Conservation (phyloP, 1,140 invertebrate genomes). For the Trachymyrmex cornetzi region DNA sequence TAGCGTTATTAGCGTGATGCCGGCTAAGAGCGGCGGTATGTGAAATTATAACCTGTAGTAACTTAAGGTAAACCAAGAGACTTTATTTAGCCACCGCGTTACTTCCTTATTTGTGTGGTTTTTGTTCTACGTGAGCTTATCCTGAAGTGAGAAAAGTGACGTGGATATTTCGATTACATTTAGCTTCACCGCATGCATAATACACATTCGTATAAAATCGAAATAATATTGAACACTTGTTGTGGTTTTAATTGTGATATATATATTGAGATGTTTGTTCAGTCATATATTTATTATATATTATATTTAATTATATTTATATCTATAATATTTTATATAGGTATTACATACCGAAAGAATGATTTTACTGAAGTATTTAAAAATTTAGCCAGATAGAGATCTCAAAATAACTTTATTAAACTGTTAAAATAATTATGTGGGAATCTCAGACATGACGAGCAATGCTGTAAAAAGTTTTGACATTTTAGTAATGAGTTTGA, state of each 20-base stretch:
- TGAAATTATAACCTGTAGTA: slow-evolving; percentile 67
- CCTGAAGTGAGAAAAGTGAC: background rate
- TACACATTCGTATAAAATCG: background rate
- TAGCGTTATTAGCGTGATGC: slow-evolving; percentile 73
- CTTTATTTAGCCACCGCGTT: slow-evolving; percentile 51
- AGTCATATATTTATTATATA: background rate
- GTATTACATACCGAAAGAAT: too few relatives aligned
- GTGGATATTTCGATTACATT: background rate
- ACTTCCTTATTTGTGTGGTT: slow-evolving; percentile 43
- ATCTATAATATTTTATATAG: too few relatives aligned
- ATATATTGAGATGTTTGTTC: background rate
- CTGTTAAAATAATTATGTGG: too few relatives aligned
- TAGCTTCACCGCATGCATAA: background rate
- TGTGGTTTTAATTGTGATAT: background rate
- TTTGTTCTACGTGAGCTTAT: background rate
- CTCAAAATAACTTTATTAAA: too few relatives aligned
- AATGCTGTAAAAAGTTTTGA: too few relatives aligned
- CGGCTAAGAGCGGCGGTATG: slow-evolving; percentile 42
- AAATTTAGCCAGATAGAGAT: too few relatives aligned
- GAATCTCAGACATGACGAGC: too few relatives aligned
- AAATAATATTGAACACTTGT: background rate
- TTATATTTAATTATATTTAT: too few relatives aligned
- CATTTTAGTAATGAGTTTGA: too few relatives aligned
- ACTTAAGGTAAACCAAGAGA: slow-evolving; percentile 58
- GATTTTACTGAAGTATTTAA: too few relatives aligned